Conservation (phyloP, 2,113 vertebrate species). For the Triplophysa dalaica region DNA sequence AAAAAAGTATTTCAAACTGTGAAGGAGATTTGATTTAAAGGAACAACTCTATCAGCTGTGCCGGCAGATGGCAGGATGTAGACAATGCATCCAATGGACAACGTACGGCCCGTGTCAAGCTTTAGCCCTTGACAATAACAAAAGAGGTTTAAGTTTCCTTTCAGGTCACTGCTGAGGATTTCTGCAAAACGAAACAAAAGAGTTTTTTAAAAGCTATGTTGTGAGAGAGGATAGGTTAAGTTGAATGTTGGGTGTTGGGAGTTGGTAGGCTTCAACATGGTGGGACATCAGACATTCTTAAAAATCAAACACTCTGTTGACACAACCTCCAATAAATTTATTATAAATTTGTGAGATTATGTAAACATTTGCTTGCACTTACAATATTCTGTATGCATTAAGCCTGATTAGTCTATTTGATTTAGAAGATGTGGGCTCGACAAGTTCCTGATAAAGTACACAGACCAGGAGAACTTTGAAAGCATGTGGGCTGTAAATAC, state of each 20-base stretch:
- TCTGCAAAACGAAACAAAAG: too few species aligned
- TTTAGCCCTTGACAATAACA: background rate
- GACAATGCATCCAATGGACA: background rate
- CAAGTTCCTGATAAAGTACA: background rate
- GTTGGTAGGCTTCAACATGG: background rate
- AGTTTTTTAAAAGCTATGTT: too few species aligned
- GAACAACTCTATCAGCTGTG: background rate
- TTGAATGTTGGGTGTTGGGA: too few species aligned
- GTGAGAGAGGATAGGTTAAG: too few species aligned
- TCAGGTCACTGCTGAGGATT: too few species aligned
- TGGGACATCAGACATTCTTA: background rate
- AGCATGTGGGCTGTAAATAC: background rate
- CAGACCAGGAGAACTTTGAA: background rate
- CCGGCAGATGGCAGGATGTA: background rate
- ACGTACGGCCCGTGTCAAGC: background rate
- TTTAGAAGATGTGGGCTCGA: background rate
- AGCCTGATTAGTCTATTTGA: background rate
- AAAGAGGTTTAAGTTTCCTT: background rate
- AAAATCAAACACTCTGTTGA: background rate
- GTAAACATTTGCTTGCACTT: background rate
- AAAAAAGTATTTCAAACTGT: background rate
- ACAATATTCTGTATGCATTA: slow-evolving; percentile 1
- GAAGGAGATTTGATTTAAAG: background rate
- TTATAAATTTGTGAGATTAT: background rate
- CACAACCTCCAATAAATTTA: too few species aligned